Base-by-base conservation (phyloP, 2,888 invertebrate species). In the Schizaphis graminum region DNA sequence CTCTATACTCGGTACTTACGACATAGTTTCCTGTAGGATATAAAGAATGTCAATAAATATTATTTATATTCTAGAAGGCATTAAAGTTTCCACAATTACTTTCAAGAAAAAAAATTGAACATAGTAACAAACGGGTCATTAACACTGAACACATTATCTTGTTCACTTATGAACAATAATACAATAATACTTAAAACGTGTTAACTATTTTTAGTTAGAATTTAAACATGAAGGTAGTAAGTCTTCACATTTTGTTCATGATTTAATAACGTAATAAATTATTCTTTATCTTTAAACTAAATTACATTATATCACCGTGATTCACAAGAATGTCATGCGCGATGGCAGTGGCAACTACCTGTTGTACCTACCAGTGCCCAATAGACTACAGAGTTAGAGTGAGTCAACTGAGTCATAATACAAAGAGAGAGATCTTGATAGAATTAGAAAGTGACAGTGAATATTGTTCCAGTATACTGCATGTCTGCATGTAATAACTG, bases 1-100 rank as follows among this genome's bases (percentile, higher is more conserved):
- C 98, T 94, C 96, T 97, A 95, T 98, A 98, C 11, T 97, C 97
- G 8, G 49, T 53, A 53, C 92, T 77, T 13, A 44, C 41, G 5
- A 92, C 92, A 77, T n/a, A 41, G 47, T 53, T 4, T 0, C 97
- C 97, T 92, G 61, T 92, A 49, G 5, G 16, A 85, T 56, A 24
- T 77, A 67, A 90, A 67, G 1, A 3, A 21, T 41, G 16, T 53
- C 16, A 84, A 47, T 57, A 7, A 57, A 87, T 57, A 47, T 35
- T 61, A 26, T 92, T 47, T 28, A 26, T 28, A 21, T 44, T n/a
- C n/a, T 87, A 16, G 35, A 13, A 35, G 26, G 61, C 61, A 49
- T 92, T 92, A 8, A 92, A 92, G 61, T 92, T 86, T 87, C 87
- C 61, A 61, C 49, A 41, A 77, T 92, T 44, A 92, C 92, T 61